Base-by-base conservation (phyloP, 2,888 invertebrate genomes). In the Amphipyra berbera region DNA sequence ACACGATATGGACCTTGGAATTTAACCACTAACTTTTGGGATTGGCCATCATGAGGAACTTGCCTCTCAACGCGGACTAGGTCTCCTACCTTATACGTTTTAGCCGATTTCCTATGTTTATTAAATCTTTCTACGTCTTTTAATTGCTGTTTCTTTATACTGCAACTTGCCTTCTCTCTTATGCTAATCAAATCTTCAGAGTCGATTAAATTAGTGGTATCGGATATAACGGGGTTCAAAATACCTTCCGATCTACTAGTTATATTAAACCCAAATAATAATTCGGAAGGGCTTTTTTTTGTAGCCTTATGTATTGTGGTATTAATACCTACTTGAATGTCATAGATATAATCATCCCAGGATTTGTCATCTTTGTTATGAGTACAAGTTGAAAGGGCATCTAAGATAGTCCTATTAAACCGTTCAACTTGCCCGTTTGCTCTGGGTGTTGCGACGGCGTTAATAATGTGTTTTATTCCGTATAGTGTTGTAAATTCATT, bases 1-100 rank as follows among this genome's bases (percentile, higher is more conserved):
- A 35, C 7, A 1, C 52, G 46, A 30, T 52, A 62, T 0, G 56
- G 52, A 1, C 62, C 62, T 10, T 53, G 53, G 21, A 6, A 63
- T 21, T 45, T 57, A 0, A 14, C 4, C 0, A 14, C 44, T 1
- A 63, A n/a, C 49, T 63, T 62, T 44, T 53, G 41, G 0, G 53
- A 57, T 35, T 49, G 42, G 7, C 48, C 57, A 33, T 49, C 61
- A 13, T 50, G 45, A 0, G 61, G 55, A 0, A 55, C 55, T 7
- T 61, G 44, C 9, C 55, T 49, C n/a, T 55, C 42, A 1, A 61
- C n/a, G 0, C 61, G 6, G 0, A 61, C 61, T 21, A 61, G 14
- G 6, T 52, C 52, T 8, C 41, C 52, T 2, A 6, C 41, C 9
- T 30, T 14, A 33, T 52, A 53, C 6, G 44, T 6, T 4, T 33